Percentiles rank a stretch among this genome's conserved stretches.
Conservation (phyloP, 2,888 invertebrate species). For the Drosophila seclusa region DNA sequence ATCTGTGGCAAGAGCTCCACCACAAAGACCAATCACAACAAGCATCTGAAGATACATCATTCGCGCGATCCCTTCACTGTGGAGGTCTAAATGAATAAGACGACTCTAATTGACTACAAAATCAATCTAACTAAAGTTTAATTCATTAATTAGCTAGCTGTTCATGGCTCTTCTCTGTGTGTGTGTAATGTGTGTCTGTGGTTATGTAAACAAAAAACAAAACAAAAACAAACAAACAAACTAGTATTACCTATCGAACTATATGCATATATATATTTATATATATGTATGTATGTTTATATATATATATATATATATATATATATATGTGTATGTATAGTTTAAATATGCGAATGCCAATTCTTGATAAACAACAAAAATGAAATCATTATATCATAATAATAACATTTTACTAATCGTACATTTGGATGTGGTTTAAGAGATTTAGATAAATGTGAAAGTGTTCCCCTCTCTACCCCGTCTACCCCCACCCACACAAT, state of each 20-base stretch:
- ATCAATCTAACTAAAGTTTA: slow-evolving; percentile 58
- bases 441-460: slow-evolving; percentile 75
- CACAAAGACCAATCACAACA: slow-evolving; percentile 96
- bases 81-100: slow-evolving; percentile 86
- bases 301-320: slow-evolving; percentile 10
- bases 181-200: slow-evolving; percentile 73
- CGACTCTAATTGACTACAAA: slow-evolving; percentile 26
- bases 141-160: slow-evolving; percentile 69
- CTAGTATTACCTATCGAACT: slow-evolving; percentile 76
- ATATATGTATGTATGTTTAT: background rate
- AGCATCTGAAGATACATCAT: slow-evolving; percentile 95
- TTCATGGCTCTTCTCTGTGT: slow-evolving; percentile 75
- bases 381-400: slow-evolving; percentile 54
- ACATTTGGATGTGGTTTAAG: slow-evolving; percentile 76
- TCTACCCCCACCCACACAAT: background rate
- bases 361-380: slow-evolving; percentile 59
- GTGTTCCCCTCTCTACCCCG: slow-evolving; percentile 34
- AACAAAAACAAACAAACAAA: slow-evolving; percentile 62
- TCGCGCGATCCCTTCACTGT: slow-evolving; percentile 94
- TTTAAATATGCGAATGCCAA: slow-evolving; percentile 73
- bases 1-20: slow-evolving; percentile 95
- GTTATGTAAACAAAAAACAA: slow-evolving; percentile 61
- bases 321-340: slow-evolving; percentile 32
- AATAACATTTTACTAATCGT: slow-evolving; percentile 71
- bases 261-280: slow-evolving; percentile 29